These are phyloP conservation scores for Psilopsiagon aurifrons DNA, from an alignment of 2,113 vertebrate species.

Conservation along the genomic window DNA sequence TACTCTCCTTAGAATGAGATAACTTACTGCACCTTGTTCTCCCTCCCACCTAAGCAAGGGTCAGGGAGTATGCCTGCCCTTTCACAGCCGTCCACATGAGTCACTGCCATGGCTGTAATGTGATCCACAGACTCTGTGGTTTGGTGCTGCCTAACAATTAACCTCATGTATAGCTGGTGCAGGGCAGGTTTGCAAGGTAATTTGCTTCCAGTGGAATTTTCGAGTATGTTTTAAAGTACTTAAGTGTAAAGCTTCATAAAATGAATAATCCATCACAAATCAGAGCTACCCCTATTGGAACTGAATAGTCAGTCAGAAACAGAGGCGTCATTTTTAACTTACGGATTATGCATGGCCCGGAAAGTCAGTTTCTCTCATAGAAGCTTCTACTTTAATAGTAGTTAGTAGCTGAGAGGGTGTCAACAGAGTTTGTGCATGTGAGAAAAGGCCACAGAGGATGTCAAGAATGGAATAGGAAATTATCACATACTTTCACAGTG, in stretches of 20 bases:
- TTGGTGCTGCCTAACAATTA: background rate
- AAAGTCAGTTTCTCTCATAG: background rate
- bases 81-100: background rate
- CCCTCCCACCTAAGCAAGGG: background rate
- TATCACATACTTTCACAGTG: background rate
- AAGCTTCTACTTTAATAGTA: background rate
- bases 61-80: background rate
- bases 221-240: background rate
- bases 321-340: background rate
- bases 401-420: background rate
- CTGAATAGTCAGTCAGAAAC: background rate
- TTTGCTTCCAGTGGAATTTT: slow-evolving; percentile 18
- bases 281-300: background rate
- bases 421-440: background rate
- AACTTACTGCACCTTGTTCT: background rate
- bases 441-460: background rate
- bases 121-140: background rate
- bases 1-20: background rate
- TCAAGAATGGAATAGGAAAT: background rate
- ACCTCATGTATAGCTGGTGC: background rate
- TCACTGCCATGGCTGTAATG: background rate
- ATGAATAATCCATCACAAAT: background rate
- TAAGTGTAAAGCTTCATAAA: slow-evolving; percentile 6
- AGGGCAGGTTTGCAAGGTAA: background rate
- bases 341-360: background rate